These are phyloP conservation scores for Colistium nudipinnis DNA, from an alignment of 2,113 vertebrate genomes.

Conservation along the genomic window DNA sequence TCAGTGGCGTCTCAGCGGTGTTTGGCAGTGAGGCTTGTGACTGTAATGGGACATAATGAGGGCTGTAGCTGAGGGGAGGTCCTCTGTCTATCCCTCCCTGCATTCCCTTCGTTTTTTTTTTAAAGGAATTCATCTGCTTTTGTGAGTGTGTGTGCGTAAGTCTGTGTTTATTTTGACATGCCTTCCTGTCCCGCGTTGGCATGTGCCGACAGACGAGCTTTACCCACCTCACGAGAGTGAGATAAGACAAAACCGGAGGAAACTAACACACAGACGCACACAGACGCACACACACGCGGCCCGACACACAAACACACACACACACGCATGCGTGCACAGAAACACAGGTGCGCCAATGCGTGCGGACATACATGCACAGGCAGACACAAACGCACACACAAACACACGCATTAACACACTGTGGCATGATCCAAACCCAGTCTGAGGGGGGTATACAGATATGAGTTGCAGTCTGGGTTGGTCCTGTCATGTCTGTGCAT, in stretches of 20 bases:
- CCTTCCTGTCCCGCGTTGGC: constrained; percentile 26
- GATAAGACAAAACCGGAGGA: constrained; percentile 47
- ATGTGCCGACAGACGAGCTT: constrained; percentile 65
- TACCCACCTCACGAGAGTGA: constrained; percentile 57
- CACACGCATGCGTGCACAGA: too few relatives aligned
- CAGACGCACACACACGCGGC: constrained; percentile 35
- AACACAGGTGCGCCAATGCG: constrained; percentile 52
- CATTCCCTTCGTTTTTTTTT: too few relatives aligned
- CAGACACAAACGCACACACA: constrained; percentile 52
- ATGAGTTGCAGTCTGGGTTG: constrained; percentile 69
- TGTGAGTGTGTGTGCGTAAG: constrained; percentile 32
- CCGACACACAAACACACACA: constrained; percentile 57
- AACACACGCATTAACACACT: constrained; percentile 44
- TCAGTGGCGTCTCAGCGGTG: constrained; percentile 71
- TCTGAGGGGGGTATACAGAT: constrained; percentile 58
- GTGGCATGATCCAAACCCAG: constrained; percentile 65
- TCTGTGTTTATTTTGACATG: constrained; percentile 70
- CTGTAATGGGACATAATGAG: constrained; percentile 16
- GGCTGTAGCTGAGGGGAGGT: constrained; percentile 27
- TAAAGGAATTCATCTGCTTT: constrained; percentile 61
- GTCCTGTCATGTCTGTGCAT: constrained; percentile 62
- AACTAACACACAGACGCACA: constrained; percentile 46
- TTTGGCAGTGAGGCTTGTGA: constrained; percentile 71
- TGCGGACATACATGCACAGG: constrained; percentile 70
- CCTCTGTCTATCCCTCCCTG: constrained; percentile 29